Evolutionary conservation across 2,797 vertebrate genomes (phyloP).

Genomic region (Acanthis flammea): DNA sequence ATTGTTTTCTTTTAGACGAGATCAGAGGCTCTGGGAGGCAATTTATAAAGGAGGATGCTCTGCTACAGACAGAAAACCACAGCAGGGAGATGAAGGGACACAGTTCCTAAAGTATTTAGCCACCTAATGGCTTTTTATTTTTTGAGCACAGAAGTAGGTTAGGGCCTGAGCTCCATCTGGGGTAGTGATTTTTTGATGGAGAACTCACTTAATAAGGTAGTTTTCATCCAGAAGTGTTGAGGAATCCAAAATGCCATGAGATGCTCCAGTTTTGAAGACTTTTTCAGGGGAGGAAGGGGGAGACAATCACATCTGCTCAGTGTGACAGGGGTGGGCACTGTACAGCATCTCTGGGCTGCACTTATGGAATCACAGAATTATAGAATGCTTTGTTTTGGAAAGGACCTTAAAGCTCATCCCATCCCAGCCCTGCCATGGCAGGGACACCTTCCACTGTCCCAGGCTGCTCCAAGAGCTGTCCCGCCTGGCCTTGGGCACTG

Average conservation of each 20-base stretch:
- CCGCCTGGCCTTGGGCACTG: rapidly evolving
- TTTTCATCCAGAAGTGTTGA: not conserved
- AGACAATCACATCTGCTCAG: not conserved
- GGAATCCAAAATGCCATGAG: not conserved
- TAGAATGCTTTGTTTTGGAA: not conserved
- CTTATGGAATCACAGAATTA: not conserved
- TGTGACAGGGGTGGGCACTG: not conserved
- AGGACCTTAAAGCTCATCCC: not conserved
- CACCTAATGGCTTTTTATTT: conserved; percentile 53
- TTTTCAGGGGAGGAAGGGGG: rapidly evolving
- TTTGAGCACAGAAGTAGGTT: conserved; percentile 52
- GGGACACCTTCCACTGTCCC: not conserved
- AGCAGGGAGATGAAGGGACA: conserved; percentile 28
- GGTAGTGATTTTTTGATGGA: conserved; percentile 9
- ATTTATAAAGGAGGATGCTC: conserved; percentile 44
- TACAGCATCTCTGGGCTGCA: not conserved
- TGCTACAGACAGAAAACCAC: not conserved
- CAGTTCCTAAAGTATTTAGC: conserved; percentile 44
- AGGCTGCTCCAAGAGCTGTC: rapidly evolving
- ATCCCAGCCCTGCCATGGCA: no score
- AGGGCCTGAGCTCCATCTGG: not conserved
- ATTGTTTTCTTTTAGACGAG: conserved; percentile 54
- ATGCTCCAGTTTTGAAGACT: not conserved
- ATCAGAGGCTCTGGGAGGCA: conserved; percentile 54
- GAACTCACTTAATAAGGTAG: not conserved